A percentile compares a stretch with the other conserved stretches of the same genome.
Evolutionary conservation across 2,888 invertebrate species (phyloP).

Genomic region (Rhyacophila evoluta): DNA sequence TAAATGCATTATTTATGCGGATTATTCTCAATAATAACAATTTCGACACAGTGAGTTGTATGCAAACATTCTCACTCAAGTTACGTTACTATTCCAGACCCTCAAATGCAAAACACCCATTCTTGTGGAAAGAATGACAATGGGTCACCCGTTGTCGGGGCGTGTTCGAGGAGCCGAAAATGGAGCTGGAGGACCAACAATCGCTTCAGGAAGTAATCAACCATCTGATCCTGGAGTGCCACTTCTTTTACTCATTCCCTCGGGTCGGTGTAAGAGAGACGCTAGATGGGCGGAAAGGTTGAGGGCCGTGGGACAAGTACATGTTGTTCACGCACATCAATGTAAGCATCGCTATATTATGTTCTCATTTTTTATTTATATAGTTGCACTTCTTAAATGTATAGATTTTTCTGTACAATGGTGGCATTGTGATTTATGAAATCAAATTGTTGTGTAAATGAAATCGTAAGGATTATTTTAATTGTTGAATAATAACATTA

Average conservation of each 20-base stretch:
- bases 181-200: constrained; percentile 49
- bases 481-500: no score
- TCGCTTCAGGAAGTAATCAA: constrained; percentile 45
- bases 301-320: constrained; percentile 58
- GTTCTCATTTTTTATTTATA: no score
- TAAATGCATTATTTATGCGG: no score
- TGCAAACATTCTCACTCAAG: no score
- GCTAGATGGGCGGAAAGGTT: constrained; percentile 58
- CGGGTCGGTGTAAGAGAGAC: constrained; percentile 58
- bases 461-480: no score
- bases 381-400: no score
- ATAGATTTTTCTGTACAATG: no score
- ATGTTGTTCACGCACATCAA: constrained; percentile 53
- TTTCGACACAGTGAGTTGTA: no score
- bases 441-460: no score
- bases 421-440: no score
- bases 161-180: constrained; percentile 53
- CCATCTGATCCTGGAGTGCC: constrained; percentile 53
- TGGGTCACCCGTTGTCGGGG: constrained; percentile 50
- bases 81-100: constrained; percentile 37
- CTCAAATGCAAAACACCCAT: constrained; percentile 52
- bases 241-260: constrained; percentile 56
- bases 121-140: constrained; percentile 53
- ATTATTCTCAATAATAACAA: no score
- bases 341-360: constrained; percentile 50